Conservation (phyloP, 2,113 vertebrate genomes). For the Malurus elegans region DNA sequence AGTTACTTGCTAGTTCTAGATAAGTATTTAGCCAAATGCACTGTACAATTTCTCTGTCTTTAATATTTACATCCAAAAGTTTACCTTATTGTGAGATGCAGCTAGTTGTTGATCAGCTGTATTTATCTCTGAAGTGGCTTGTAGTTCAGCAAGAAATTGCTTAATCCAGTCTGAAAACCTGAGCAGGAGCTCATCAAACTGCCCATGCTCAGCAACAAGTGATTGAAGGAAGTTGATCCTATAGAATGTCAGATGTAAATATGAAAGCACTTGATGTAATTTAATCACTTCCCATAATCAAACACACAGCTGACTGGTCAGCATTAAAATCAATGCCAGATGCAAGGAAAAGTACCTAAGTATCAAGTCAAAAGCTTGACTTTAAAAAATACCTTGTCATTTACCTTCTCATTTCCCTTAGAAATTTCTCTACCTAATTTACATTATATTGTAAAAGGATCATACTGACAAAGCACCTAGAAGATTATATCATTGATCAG, state of each 20-base stretch:
- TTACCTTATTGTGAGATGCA: slow-evolving; percentile 83
- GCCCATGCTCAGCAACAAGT: slow-evolving; percentile 77
- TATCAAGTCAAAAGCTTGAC: neutral
- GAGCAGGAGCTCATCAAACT: slow-evolving; percentile 83
- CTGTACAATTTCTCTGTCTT: neutral
- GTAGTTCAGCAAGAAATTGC: slow-evolving; percentile 81
- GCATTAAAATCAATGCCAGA: neutral
- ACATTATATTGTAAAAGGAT: neutral
- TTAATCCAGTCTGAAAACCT: slow-evolving; percentile 87
- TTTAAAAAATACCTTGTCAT: neutral
- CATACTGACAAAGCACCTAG: neutral
- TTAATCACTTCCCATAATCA: neutral
- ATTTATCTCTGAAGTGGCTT: slow-evolving; percentile 82
- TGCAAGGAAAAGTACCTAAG: neutral
- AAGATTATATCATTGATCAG: neutral
- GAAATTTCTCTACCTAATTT: neutral
- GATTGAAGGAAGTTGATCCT: slow-evolving; percentile 81
- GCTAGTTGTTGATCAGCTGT: slow-evolving; percentile 76
- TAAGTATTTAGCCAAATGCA: neutral
- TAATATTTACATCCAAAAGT: neutral
- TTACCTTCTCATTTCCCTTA: neutral
- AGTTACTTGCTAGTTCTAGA: neutral
- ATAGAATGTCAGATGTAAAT: neutral
- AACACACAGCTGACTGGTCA: neutral
- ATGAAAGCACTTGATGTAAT: neutral